These are phyloP conservation scores for Hybos culiciformis DNA, from an alignment of 2,888 invertebrate genomes.

Conservation along the genomic window DNA sequence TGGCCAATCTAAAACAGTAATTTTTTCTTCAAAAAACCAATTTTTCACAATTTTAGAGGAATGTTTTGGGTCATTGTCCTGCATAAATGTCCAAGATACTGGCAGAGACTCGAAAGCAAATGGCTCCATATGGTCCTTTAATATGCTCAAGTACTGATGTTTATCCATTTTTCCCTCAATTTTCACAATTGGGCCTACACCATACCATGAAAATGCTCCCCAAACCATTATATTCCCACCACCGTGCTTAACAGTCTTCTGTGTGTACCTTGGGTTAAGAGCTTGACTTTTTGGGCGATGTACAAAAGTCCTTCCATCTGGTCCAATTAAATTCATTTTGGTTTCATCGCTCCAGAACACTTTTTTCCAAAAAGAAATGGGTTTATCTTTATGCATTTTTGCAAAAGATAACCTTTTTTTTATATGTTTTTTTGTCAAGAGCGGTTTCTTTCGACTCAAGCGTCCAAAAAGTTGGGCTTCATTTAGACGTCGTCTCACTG, in stretches of 20 bases:
- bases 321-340: slow-evolving; percentile 1
- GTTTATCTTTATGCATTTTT: background rate
- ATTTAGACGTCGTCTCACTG: background rate
- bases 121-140: background rate
- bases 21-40: background rate
- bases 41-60: background rate
- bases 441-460: slow-evolving; percentile 1
- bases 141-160: slow-evolving; percentile 1
- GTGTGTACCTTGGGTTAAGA: background rate
- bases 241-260: slow-evolving; percentile 5
- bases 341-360: slow-evolving; percentile 4
- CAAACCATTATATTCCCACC: slow-evolving; percentile 6
- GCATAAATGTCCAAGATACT: slow-evolving; percentile 1
- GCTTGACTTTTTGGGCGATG: background rate
- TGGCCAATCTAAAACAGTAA: slow-evolving; percentile 1
- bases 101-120: slow-evolving; percentile 1
- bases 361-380: background rate
- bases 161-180: slow-evolving; percentile 8
- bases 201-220: slow-evolving; percentile 2
- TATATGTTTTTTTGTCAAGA: background rate
- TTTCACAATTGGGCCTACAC: slow-evolving; percentile 3
- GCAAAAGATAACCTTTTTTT: background rate
- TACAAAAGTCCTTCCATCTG: background rate
- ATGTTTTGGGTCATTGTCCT: slow-evolving; percentile 3
- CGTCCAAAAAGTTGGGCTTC: background rate